phyloP scores from a whole-genome alignment of 2,113 vertebrate genomes.

The Scomber japonicus region DNA sequence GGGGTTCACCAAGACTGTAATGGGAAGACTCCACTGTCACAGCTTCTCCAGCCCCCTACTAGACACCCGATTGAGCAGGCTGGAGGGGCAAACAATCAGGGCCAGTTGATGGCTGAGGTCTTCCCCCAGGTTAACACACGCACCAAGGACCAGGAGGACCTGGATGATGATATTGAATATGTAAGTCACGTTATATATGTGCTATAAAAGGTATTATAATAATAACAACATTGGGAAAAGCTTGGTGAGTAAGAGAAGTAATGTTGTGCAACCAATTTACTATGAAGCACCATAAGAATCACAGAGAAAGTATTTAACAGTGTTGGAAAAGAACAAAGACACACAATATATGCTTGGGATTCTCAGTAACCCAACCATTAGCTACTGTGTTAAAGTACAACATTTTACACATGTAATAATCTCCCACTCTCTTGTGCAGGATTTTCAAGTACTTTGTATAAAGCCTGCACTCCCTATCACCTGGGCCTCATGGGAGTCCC shows the following conservation, averaged over 20 bases:
- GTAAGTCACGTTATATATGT: slow-evolving; percentile 82
- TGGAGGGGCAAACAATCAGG: slow-evolving; percentile 47
- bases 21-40: slow-evolving; percentile 90
- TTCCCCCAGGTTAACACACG: slow-evolving; percentile 94
- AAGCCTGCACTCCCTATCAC: slow-evolving; percentile 55
- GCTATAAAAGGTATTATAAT: neutral
- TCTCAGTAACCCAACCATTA: slow-evolving; percentile 27
- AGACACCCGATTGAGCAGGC: slow-evolving; percentile 54
- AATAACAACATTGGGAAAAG: slow-evolving; percentile 8
- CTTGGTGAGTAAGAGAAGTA: slow-evolving; percentile 4
- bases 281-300: slow-evolving; percentile 7
- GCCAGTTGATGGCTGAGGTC: slow-evolving; percentile 88
- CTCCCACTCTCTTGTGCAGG: slow-evolving; percentile 42
- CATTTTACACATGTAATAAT: slow-evolving; percentile 49
- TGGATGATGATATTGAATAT: slow-evolving; percentile 96
- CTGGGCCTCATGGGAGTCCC: slow-evolving; percentile 59
- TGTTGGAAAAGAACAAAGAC: slow-evolving; percentile 28
- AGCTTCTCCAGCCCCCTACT: slow-evolving; percentile 60
- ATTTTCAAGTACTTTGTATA: slow-evolving; percentile 53
- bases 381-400: slow-evolving; percentile 39
- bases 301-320: neutral
- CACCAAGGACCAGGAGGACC: slow-evolving; percentile 87
- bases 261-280: slow-evolving; percentile 9
- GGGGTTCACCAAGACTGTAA: slow-evolving; percentile 92
- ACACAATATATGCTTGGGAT: slow-evolving; percentile 10